These are phyloP conservation scores for Zaprionus vittiger DNA, from an alignment of 1,140 invertebrate species.

Conservation along the genomic window DNA sequence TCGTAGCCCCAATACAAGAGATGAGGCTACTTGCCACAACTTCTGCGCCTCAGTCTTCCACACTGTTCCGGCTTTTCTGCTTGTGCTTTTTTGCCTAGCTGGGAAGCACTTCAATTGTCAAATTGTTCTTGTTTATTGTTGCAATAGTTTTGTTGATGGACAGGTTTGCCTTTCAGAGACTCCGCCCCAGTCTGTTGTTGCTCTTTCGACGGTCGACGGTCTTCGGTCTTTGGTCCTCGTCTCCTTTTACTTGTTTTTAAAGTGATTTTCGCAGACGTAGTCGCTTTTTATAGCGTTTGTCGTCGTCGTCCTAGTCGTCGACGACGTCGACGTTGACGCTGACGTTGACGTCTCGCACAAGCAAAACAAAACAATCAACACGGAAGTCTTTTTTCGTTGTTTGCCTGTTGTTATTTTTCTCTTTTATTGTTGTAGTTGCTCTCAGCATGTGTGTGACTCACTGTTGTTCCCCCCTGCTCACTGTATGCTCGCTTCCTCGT, in stretches of 20 bases:
- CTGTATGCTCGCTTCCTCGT: not conserved
- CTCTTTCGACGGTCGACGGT: not conserved
- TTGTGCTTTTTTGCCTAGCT: conserved; percentile 1
- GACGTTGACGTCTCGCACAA: conserved; percentile 56
- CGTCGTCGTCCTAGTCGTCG: conserved; percentile 51
- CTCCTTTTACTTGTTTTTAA: conserved; percentile 79
- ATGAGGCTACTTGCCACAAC: conserved; percentile 45
- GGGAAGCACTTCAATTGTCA: conserved; percentile 79
- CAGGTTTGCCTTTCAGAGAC: conserved; percentile 62
- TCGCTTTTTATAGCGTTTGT: conserved; percentile 75
- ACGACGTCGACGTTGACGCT: conserved; percentile 19
- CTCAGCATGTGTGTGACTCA: conserved; percentile 39
- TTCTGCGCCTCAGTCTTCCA: not conserved
- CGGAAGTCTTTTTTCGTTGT: conserved; percentile 73
- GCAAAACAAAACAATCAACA: conserved; percentile 79
- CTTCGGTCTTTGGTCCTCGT: conserved; percentile 5
- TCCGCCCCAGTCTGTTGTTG: conserved; percentile 15
- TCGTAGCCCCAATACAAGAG: conserved; percentile 3
- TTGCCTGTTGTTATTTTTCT: conserved; percentile 50
- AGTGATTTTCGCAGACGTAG: conserved; percentile 74
- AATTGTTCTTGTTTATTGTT: conserved; percentile 82
- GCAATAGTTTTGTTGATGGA: conserved; percentile 80
- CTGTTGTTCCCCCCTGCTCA: conserved; percentile 7
- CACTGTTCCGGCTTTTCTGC: not conserved
- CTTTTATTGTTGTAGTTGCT: conserved; percentile 41